Conservation (phyloP, 23 tunicate genomes). For the Oikopleura vanhoeffeni region DNA sequence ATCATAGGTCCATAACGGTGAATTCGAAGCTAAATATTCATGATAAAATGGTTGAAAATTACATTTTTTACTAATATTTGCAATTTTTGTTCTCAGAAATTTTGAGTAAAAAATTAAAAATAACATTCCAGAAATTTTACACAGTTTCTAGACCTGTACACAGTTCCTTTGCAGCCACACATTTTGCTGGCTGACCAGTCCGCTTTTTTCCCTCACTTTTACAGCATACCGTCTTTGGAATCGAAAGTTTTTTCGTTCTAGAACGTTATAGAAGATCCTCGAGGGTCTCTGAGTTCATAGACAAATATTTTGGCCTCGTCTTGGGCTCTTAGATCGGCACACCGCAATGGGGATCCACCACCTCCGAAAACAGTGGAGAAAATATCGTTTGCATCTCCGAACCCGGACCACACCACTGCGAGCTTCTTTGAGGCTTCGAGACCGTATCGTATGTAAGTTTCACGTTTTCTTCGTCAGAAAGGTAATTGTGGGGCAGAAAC, state of each 20-base stretch:
- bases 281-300: constrained; percentile 39
- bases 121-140: not conserved
- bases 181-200: constrained; percentile 42
- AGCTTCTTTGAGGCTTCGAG: constrained; percentile 73
- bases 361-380: constrained; percentile 97
- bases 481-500: constrained; percentile 55
- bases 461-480: constrained; percentile 56
- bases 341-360: constrained; percentile 20
- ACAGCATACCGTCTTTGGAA: constrained; percentile 57
- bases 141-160: constrained; percentile 36
- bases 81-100: no score
- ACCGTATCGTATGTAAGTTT: constrained; percentile 70
- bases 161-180: constrained; percentile 64
- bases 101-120: no score
- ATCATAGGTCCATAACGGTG: constrained; percentile 5
- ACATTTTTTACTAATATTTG: no score
- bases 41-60: no score
- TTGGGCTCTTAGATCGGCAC: constrained; percentile 29
- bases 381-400: constrained; percentile 40
- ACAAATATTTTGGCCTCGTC: constrained; percentile 67
- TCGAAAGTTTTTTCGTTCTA: constrained; percentile 43
- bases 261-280: constrained; percentile 96
- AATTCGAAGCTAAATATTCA: not conserved
- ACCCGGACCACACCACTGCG: constrained; percentile 28
- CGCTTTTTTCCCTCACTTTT: constrained; percentile 66